These are phyloP conservation scores for Laodelphax striatellus DNA, from an alignment of 1,140 invertebrate genomes.

Conservation along the genomic window DNA sequence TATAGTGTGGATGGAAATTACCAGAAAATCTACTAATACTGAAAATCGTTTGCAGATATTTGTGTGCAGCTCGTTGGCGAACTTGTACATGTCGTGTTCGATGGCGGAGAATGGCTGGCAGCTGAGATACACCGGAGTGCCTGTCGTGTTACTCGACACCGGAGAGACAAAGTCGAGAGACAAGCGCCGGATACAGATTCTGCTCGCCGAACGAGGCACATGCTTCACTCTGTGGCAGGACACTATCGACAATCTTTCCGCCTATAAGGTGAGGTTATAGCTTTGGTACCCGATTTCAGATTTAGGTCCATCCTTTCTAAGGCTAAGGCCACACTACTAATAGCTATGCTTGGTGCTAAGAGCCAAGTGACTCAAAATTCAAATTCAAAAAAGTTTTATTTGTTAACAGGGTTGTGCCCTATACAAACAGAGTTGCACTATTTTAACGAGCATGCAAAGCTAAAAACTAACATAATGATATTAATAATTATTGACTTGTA, in stretches of 20 bases:
- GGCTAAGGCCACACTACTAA: too few species aligned
- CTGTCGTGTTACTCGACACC: slow-evolving; percentile 63
- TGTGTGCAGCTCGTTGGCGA: slow-evolving; percentile 67
- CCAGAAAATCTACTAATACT: neutral
- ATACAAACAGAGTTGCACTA: too few species aligned
- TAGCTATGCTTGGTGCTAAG: too few species aligned
- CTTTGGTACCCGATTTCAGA: too few species aligned
- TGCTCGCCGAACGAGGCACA: slow-evolving; percentile 70
- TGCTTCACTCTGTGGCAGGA: slow-evolving; percentile 79
- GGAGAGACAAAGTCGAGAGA: slow-evolving; percentile 58
- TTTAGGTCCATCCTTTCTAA: too few species aligned
- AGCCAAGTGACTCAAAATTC: too few species aligned
- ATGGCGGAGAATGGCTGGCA: slow-evolving; percentile 49
- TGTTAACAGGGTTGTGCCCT: too few species aligned
- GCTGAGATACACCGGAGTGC: slow-evolving; percentile 66
- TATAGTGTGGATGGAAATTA: neutral
- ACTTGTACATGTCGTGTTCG: slow-evolving; percentile 55
- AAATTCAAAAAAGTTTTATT: too few species aligned
- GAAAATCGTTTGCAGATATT: slow-evolving; percentile 42
- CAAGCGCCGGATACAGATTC: slow-evolving; percentile 58
- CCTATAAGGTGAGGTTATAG: slow-evolving; percentile 37
- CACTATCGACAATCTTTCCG: slow-evolving; percentile 59
- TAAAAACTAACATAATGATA: too few species aligned
- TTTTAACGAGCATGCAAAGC: too few species aligned
- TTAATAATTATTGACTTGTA: too few species aligned